Percentiles rank a stretch among this genome's conserved stretches.
phyloP scores from a whole-genome alignment of 2,888 invertebrate species.

The Caenorhabditis afra region DNA sequence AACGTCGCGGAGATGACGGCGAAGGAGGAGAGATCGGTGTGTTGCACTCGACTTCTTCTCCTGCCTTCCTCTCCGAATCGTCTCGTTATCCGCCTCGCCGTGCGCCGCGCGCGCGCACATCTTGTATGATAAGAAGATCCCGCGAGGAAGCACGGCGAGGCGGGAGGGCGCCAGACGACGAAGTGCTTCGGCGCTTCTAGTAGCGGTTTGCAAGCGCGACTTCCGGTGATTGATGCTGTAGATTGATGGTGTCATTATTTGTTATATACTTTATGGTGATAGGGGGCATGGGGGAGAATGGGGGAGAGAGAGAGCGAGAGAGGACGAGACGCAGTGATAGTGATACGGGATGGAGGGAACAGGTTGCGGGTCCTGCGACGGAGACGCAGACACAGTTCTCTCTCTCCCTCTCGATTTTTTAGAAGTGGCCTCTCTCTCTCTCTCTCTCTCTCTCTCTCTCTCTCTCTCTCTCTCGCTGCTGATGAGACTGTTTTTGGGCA shows the following conservation, averaged over 20 bases:
- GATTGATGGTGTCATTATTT: slow-evolving; percentile 59
- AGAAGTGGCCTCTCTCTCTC: slow-evolving; percentile 30
- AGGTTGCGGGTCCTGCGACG: slow-evolving; percentile 35
- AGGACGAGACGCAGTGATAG: slow-evolving; percentile 36
- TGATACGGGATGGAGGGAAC: slow-evolving; percentile 23
- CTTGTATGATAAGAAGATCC: slow-evolving; percentile 31
- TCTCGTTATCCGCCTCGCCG: slow-evolving; percentile 2
- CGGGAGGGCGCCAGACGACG: slow-evolving; percentile 29
- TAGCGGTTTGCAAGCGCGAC: slow-evolving; percentile 60
- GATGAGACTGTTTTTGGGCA: slow-evolving; percentile 37
- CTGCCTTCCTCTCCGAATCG: background rate
- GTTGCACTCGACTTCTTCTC: background rate
- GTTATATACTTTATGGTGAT: slow-evolving; percentile 57
- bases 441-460: slow-evolving; percentile 31
- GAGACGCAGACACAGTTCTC: slow-evolving; percentile 36
- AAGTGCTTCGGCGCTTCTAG: slow-evolving; percentile 52
- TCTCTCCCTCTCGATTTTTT: slow-evolving; percentile 44
- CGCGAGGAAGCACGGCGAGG: slow-evolving; percentile 13
- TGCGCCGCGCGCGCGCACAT: slow-evolving; percentile 17
- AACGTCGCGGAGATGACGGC: background rate
- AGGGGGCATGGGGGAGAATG: slow-evolving; percentile 27
- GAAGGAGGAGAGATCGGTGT: background rate
- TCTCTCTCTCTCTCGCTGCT: slow-evolving; percentile 22
- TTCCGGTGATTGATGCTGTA: slow-evolving; percentile 59
- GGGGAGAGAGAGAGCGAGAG: too few relatives aligned